Evolutionary conservation across 2,888 invertebrate genomes (phyloP).

Genomic region (Acutogordius australiensis): DNA sequence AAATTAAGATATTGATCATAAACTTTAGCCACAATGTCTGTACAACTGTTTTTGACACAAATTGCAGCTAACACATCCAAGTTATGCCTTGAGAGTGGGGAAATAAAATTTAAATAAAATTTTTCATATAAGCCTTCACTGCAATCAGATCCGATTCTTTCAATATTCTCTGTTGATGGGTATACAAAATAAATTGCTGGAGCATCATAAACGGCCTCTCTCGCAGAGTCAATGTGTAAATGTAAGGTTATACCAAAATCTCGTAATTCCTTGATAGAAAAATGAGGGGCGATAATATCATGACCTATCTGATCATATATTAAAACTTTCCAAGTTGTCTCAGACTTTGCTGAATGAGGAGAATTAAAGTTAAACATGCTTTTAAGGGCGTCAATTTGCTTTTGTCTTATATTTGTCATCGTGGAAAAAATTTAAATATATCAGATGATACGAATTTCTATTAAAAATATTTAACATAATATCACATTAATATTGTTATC

Average conservation of each 20-base stretch:
- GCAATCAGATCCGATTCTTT: slow-evolving; percentile 42
- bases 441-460: too few relatives aligned
- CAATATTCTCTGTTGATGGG: slow-evolving; percentile 77
- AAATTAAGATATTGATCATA: slow-evolving; percentile 96
- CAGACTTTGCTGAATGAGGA: neutral
- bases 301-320: slow-evolving; percentile 36
- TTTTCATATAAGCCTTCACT: slow-evolving; percentile 56
- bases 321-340: slow-evolving; percentile 2
- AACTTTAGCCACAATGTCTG: slow-evolving; percentile 48
- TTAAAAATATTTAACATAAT: too few relatives aligned
- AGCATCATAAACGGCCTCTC: slow-evolving; percentile 64
- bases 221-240: slow-evolving; percentile 30
- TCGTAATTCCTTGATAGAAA: slow-evolving; percentile 71
- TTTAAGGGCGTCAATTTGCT: slow-evolving; percentile 6
- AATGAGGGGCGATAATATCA: slow-evolving; percentile 81
- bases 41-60: slow-evolving; percentile 58
- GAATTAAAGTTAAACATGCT: slow-evolving; percentile 4
- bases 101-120: slow-evolving; percentile 77
- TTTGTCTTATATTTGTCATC: slow-evolving; percentile 1
- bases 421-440: neutral
- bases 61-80: slow-evolving; percentile 76
- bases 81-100: slow-evolving; percentile 55
- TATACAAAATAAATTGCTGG: slow-evolving; percentile 91
- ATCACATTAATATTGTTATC: too few relatives aligned
- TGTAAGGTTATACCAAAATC: slow-evolving; percentile 88